Evolutionary conservation across 2,888 invertebrate genomes (phyloP), one percentile per base, ranked within the genome.

Genomic region (Drosophila dives): DNA sequence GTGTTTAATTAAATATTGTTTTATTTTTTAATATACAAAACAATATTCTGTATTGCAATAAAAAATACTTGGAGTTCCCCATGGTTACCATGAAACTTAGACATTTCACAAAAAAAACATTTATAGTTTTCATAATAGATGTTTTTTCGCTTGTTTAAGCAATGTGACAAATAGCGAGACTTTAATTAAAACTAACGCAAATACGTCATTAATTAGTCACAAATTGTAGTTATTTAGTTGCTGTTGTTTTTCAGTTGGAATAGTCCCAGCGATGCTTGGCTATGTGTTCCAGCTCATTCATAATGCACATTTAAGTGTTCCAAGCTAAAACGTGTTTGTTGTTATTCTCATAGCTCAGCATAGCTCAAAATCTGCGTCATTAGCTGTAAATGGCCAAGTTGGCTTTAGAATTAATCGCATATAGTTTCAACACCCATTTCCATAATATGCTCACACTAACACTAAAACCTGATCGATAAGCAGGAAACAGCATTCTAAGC

Each of bases 191-290:
- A 10, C 34, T 36, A 74, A 38, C 64, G 64, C 61, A 73, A 64
- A 61, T 69, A 69, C 69, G 69, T 69, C 60, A 74, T 74, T 74
- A 49, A 61, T 51, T 17, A 50, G 54, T 56, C 56, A 56, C n/a
- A 29, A 10, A 45, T 45, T 45, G 15, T 2, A 40, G 5, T 1
- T 42, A 42, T n/a, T 29, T 20, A 2, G 8, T 20, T 42, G 32
- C n/a, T 62, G 60, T 61, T 75, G 64, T 54, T 69, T 64, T 69
- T 26, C 54, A 56, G 53, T 20, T 23, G 51, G 3, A 15, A 64
- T 64, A 53, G 60, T 49, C 40, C 15, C 38, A 61, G 36, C 50
- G 60, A 63, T 73, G 72, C 23, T 63, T 8, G 29, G 38, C 29
- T 29, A 29, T 29, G 29, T 29, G 8, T 42, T 42, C 11, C 11